Evolutionary conservation across 2,797 vertebrate species (phyloP).

Genomic region (Fringilla coelebs): DNA sequence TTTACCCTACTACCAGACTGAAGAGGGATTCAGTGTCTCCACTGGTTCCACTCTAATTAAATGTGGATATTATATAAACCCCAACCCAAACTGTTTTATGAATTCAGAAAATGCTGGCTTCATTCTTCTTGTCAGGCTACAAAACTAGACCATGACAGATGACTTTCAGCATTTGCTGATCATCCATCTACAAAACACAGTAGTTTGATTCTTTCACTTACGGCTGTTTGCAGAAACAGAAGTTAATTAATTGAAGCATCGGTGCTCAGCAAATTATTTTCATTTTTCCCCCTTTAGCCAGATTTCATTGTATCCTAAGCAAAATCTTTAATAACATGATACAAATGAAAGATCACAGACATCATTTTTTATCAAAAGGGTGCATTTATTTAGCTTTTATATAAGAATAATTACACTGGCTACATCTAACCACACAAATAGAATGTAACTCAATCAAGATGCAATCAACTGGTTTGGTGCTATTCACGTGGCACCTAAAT

Average conservation of each 20-base stretch:
- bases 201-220: conserved; percentile 76
- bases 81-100: conserved; percentile 53
- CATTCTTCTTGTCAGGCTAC: conserved; percentile 71
- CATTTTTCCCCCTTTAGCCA: conserved; percentile 39
- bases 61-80: conserved; percentile 60
- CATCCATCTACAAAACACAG: conserved; percentile 75
- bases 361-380: conserved; percentile 18
- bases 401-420: conserved; percentile 10
- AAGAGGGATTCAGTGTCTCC: conserved; percentile 15
- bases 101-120: conserved; percentile 70
- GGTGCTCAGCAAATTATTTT: conserved; percentile 49
- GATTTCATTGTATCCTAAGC: conserved; percentile 49
- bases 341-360: conserved; percentile 18
- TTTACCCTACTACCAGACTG: conserved; percentile 17
- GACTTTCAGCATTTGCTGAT: conserved; percentile 75
- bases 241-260: conserved; percentile 74
- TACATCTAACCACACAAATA: background rate
- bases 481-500: background rate
- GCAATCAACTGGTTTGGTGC: background rate
- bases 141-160: conserved; percentile 78
- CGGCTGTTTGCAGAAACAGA: conserved; percentile 72
- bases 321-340: conserved; percentile 62
- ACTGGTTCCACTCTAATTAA: conserved; percentile 62
- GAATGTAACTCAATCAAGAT: conserved; percentile 6
- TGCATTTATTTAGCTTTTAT: conserved; percentile 45